phyloP scores from a whole-genome alignment of 2,797 vertebrate genomes.

The Meriones psammophilus region DNA sequence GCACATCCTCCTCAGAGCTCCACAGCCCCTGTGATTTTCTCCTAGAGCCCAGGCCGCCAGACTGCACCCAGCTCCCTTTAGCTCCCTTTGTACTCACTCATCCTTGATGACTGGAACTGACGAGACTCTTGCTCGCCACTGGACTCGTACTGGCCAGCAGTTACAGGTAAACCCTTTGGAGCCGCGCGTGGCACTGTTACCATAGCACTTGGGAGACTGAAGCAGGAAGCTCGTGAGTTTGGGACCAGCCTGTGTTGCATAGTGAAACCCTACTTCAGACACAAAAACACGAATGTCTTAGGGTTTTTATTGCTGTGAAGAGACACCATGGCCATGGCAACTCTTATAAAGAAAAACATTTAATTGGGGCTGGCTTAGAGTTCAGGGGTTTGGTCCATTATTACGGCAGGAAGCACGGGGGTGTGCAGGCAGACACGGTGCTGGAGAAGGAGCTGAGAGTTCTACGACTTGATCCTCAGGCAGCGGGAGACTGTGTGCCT shows the following conservation, averaged over 20 bases:
- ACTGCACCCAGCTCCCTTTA: no score
- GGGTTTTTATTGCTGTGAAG: no score
- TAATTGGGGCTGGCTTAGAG: no score
- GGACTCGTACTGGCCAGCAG: not conserved
- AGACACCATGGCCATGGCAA: no score
- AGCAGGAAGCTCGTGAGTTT: not conserved
- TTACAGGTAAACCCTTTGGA: not conserved
- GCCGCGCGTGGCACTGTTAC: not conserved
- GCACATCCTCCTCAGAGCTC: not conserved
- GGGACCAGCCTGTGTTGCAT: not conserved
- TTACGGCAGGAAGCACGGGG: no score
- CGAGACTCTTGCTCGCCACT: not conserved
- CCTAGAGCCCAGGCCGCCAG: not conserved
- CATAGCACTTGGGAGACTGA: not conserved
- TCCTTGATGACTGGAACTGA: not conserved
- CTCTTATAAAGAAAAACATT: no score
- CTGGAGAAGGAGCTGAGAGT: no score
- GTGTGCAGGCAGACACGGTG: no score
- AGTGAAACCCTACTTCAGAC: not conserved
- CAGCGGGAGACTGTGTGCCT: no score
- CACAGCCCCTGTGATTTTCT: not conserved
- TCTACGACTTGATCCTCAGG: no score
- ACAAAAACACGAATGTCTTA: not conserved
- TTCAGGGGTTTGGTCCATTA: no score
- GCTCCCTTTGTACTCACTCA: no score